These are phyloP conservation scores for Gymnocheta viridis DNA, from an alignment of 2,888 invertebrate genomes.

Conservation along the genomic window DNA sequence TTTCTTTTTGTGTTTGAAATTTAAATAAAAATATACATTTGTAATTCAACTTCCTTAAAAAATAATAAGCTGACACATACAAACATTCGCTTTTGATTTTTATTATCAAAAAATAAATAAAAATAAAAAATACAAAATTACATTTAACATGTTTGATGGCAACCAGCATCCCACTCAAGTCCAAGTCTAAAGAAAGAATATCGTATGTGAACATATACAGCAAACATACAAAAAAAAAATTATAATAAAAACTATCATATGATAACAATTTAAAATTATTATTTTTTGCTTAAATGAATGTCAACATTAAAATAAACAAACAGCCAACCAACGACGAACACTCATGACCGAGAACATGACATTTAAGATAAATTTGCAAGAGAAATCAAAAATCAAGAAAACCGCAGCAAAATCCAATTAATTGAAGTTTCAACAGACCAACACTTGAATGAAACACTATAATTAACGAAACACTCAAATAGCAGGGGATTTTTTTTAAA, in stretches of 20 bases:
- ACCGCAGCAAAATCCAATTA: slow-evolving; percentile 15
- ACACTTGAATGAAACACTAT: neutral
- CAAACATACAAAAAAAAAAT: neutral
- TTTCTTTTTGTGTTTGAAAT: neutral
- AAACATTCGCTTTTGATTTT: neutral
- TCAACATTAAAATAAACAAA: slow-evolving; percentile 51
- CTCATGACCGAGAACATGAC: too few species aligned
- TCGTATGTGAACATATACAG: neutral
- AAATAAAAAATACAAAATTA: neutral
- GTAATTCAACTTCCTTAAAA: neutral
- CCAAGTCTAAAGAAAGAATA: neutral
- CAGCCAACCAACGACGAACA: too few species aligned
- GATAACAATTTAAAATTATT: slow-evolving; percentile 32
- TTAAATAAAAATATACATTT: slow-evolving; percentile 2
- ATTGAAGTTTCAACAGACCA: slow-evolving; percentile 33
- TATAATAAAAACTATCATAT: neutral
- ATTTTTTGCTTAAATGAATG: slow-evolving; percentile 27
- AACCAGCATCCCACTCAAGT: slow-evolving; percentile 10
- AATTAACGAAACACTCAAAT: neutral
- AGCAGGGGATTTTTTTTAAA: neutral
- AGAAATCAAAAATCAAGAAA: neutral
- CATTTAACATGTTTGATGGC: neutral
- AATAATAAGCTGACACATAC: neutral
- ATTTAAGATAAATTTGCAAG: slow-evolving; percentile 51
- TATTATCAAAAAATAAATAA: slow-evolving; percentile 12